Base-by-base conservation (phyloP, 1,140 invertebrate genomes). In the Bombus difficillimus region DNA sequence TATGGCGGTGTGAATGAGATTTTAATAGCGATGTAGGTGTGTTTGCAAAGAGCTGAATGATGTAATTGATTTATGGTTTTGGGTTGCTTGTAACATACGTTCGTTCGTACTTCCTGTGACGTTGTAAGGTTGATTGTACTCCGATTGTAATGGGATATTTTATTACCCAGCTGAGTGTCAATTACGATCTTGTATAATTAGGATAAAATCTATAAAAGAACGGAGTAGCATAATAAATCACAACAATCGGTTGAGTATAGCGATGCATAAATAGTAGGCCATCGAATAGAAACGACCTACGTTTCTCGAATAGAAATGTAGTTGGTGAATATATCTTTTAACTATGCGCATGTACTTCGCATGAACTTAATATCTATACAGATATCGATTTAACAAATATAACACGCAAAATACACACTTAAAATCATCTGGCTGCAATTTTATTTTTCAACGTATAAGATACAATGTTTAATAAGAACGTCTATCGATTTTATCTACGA, bases 61-160 rank as follows among this genome's bases (percentile, higher is more conserved):
- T 25, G 72, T 25, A 74, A 74, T 74, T 74, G 72, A 74, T 74
- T 74, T 47, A 74, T 47, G 72, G 72, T 32, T 74, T 74, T 47
- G n/a, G 39, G n/a, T 72, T 41, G 71, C 39, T 72, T 72, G 28
- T 74, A 32, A 43, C 15, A 32, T 32, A 28, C 22, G 25, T 47
- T 32, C n/a, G 18, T 37, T 72, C 34, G n/a, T 41, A 72, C 39
- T 72, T 74, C 72, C 72, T 47, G 72, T 22, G 18, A 43, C 28
- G 41, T 25, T 8, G 41, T 32, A 22, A 25, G 22, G 41, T 47
- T 74, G 39, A 73, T 39, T n/a, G 71, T n/a, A 74, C 72, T 74
- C 5, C 32, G 72, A 15, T 72, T 41, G 69, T 41, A n/a, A 72
- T n/a, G 28, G 39, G 13, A n/a, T n/a, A 15, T 72, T 72, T 72